phyloP scores from a whole-genome alignment of 2,888 invertebrate species.

The Himalopsyche tibetana region DNA sequence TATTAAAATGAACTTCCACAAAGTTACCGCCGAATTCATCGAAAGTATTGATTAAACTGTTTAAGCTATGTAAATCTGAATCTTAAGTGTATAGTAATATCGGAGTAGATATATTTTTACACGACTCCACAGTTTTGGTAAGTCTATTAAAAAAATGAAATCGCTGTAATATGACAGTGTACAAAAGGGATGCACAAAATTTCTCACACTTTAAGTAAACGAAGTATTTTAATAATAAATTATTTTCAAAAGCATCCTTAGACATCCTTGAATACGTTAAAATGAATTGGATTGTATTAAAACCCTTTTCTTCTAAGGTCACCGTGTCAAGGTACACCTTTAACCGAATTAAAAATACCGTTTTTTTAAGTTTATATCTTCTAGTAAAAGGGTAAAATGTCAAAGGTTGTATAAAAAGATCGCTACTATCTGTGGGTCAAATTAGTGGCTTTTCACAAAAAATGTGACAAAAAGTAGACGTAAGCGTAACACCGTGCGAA shows the following conservation, averaged over 20 bases:
- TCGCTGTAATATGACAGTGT: no score
- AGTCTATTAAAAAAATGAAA: no score
- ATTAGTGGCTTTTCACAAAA: conserved; percentile 65
- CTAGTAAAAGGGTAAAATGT: conserved; percentile 51
- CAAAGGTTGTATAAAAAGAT: conserved; percentile 46
- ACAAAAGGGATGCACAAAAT: neutral
- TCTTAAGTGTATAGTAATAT: no score
- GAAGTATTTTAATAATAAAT: neutral
- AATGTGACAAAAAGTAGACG: conserved; percentile 42
- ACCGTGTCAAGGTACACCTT: conserved; percentile 51
- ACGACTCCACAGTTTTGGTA: no score
- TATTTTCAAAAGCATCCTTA: neutral
- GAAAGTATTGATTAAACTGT: no score
- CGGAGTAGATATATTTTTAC: no score
- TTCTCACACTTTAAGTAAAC: conserved; percentile 15
- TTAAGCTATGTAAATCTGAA: no score
- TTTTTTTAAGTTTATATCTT: conserved; percentile 46
- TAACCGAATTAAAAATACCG: conserved; percentile 49
- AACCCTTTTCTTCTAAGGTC: conserved; percentile 57
- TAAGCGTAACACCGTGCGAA: conserved; percentile 61
- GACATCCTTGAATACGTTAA: conserved; percentile 4
- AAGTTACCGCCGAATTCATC: no score
- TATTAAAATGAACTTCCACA: no score
- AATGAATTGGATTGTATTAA: neutral
- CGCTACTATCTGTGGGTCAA: conserved; percentile 60